These are phyloP conservation scores for Amblyornis subalaris DNA, from an alignment of 2,113 vertebrate species.

Conservation along the genomic window DNA sequence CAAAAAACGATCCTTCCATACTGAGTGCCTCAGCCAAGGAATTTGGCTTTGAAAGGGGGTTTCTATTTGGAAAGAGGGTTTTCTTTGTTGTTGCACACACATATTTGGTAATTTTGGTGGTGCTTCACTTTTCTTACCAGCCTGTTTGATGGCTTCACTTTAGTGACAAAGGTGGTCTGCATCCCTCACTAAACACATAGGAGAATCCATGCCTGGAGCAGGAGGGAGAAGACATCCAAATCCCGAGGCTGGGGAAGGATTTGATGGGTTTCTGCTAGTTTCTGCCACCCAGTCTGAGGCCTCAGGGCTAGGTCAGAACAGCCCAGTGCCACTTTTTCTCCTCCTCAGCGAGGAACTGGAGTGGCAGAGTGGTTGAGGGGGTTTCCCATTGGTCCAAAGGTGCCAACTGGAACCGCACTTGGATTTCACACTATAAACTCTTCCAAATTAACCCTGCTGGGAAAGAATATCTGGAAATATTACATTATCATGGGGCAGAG, in stretches of 20 bases:
- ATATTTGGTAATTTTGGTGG: neutral
- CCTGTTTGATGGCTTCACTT: neutral
- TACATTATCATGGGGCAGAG: neutral
- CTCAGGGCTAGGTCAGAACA: neutral
- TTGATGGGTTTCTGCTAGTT: neutral
- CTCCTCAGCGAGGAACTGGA: neutral
- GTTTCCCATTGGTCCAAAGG: neutral
- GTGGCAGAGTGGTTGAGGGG: neutral
- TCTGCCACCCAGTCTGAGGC: neutral
- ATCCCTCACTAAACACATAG: neutral
- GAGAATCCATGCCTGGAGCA: neutral
- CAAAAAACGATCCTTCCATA: neutral
- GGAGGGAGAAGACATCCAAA: neutral
- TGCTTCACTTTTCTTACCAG: neutral
- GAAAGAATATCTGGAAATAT: neutral
- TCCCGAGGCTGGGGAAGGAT: fast-evolving
- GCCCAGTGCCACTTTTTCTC: neutral
- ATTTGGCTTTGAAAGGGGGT: neutral
- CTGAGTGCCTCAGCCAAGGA: neutral
- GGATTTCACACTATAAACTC: neutral
- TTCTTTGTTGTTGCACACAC: neutral
- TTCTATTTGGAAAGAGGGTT: neutral
- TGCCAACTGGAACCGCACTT: neutral
- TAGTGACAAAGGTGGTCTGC: neutral
- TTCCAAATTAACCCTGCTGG: neutral